Evolutionary conservation across 2,113 vertebrate species (phyloP).

Genomic region (Promerops cafer): DNA sequence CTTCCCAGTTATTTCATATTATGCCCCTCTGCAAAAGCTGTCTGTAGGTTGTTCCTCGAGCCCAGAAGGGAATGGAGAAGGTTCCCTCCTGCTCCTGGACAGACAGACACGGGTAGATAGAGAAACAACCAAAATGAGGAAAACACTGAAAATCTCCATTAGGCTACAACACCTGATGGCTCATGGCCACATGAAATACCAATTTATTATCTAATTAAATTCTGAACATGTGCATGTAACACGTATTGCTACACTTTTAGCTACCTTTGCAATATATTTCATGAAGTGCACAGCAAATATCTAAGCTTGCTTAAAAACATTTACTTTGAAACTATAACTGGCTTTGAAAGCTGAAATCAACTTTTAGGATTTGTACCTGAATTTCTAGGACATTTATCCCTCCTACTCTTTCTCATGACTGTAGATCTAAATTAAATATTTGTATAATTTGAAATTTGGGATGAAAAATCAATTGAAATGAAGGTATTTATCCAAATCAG

Average conservation of each 20-base stretch:
- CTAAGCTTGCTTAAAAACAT: not conserved
- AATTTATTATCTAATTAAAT: not conserved
- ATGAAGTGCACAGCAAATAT: not conserved
- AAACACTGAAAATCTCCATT: not conserved
- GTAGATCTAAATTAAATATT: not conserved
- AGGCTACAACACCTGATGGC: not conserved
- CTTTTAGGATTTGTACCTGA: not conserved
- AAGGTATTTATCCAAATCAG: not conserved
- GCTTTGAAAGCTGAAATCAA: not conserved
- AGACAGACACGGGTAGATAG: rapidly evolving
- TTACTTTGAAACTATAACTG: not conserved
- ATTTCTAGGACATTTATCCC: not conserved
- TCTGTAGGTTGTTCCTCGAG: not conserved
- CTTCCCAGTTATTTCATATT: not conserved
- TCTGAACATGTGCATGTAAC: not conserved
- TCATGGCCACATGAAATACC: not conserved
- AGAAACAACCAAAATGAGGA: not conserved
- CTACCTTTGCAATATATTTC: not conserved
- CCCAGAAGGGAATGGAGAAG: not conserved
- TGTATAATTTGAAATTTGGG: not conserved
- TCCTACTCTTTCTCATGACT: not conserved
- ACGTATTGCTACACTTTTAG: not conserved
- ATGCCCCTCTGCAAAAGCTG: not conserved
- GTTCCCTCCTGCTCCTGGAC: not conserved
- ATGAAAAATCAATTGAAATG: not conserved